These are phyloP conservation scores for Glareola pratincola DNA, from an alignment of 2,113 vertebrate species.

Conservation along the genomic window DNA sequence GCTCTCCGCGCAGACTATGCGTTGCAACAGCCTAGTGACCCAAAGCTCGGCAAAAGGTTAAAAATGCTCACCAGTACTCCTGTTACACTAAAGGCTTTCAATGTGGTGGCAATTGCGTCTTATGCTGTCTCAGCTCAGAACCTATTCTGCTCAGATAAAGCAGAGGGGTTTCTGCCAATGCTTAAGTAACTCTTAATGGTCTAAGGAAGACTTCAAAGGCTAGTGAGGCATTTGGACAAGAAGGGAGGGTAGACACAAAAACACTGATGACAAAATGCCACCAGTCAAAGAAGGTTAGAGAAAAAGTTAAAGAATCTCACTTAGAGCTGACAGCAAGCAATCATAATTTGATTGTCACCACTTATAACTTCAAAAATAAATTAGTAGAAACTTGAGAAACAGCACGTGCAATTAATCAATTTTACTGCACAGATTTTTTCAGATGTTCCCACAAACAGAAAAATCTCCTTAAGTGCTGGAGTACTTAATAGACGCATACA, in stretches of 20 bases:
- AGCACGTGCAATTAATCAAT: background rate
- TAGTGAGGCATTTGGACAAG: background rate
- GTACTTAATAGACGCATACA: background rate
- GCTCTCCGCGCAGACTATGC: background rate
- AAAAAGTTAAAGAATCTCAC: background rate
- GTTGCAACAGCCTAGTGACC: background rate
- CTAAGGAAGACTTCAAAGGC: background rate
- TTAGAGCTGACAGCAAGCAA: background rate
- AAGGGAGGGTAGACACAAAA: background rate
- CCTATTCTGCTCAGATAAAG: background rate
- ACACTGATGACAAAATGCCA: background rate
- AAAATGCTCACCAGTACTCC: background rate
- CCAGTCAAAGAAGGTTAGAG: background rate
- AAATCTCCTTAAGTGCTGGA: background rate
- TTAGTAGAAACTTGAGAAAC: background rate
- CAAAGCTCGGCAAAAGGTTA: background rate
- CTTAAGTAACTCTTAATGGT: background rate
- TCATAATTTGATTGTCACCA: background rate
- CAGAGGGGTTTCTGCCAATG: background rate
- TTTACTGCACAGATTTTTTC: background rate
- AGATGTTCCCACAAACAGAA: background rate
- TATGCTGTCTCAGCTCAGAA: background rate
- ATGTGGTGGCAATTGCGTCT: background rate
- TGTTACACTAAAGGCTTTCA: background rate
- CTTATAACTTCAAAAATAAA: background rate